Base-by-base conservation (phyloP, 1,140 invertebrate genomes). In the Anthonomus grandis region DNA sequence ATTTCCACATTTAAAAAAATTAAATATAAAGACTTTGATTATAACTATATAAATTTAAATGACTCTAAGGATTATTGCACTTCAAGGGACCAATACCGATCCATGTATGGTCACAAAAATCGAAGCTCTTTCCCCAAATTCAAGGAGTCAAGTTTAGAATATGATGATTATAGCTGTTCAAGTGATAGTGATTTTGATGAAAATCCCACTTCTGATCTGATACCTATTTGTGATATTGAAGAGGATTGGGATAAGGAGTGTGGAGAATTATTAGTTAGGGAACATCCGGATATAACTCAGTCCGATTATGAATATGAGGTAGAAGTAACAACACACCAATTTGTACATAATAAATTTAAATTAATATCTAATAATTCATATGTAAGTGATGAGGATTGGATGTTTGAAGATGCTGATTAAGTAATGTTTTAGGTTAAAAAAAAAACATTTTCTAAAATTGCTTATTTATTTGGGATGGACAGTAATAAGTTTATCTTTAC, bases 391-490 rank as follows among this genome's bases (percentile, higher is more conserved):
- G 55, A 57, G 51, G 54, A 57, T 23, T 57, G 46, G 47, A n/a
- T 50, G 4, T 57, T 57, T 51, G 39, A 31, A 3, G 55, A 57
- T 57, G 55, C 41, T 3, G 55, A 57, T 44, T 57, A 13, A 57
- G 10, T 51, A 34, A 12, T 45, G 12, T 13, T 48, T n/a, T n/a
- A n/a, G n/a, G n/a, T n/a, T n/a, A n/a, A n/a, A n/a, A n/a, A n/a
- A n/a, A n/a, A n/a, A n/a, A n/a, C n/a, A n/a, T n/a, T n/a, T n/a
- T n/a, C n/a, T n/a, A n/a, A n/a, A n/a, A n/a, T n/a, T n/a, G n/a
- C n/a, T n/a, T n/a, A n/a, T n/a, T n/a, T n/a, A n/a, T n/a, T n/a
- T n/a, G n/a, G n/a, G n/a, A n/a, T n/a, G n/a, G n/a, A n/a, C n/a
- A n/a, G n/a, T n/a, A n/a, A n/a, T n/a, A n/a, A n/a, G n/a, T n/a